Evolutionary conservation across 2,888 invertebrate genomes (phyloP).

Genomic region (Ichneumoninae sp.): DNA sequence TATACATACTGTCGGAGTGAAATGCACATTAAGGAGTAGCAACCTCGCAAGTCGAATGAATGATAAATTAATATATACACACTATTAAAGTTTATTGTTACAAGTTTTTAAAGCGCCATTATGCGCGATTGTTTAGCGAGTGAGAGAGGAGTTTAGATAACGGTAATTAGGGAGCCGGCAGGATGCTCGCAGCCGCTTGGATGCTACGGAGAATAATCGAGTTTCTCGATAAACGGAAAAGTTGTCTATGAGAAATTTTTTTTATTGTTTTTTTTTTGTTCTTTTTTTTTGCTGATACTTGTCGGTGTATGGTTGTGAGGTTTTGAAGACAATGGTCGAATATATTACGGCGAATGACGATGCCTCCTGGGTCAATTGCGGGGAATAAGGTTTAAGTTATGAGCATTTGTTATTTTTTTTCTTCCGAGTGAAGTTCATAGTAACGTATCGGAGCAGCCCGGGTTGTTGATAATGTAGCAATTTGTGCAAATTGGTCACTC

Average conservation of each 20-base stretch:
- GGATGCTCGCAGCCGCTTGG: constrained; percentile 50
- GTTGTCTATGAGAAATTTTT: constrained; percentile 44
- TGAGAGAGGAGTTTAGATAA: constrained; percentile 59
- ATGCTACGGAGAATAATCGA: neutral
- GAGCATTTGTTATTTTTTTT: neutral
- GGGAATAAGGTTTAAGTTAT: neutral
- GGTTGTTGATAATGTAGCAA: neutral
- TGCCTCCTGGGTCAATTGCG: neutral
- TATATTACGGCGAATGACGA: neutral
- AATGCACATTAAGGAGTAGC: constrained; percentile 42
- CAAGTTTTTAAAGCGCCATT: constrained; percentile 44
- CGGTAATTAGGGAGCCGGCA: constrained; percentile 56
- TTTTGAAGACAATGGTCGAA: neutral
- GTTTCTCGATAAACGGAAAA: constrained; percentile 48
- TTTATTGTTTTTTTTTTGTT: neutral
- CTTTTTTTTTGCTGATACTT: neutral
- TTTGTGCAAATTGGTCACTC: neutral
- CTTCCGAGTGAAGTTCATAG: neutral
- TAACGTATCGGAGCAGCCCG: neutral
- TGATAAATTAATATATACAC: constrained; percentile 52
- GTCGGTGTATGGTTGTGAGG: neutral
- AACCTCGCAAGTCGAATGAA: constrained; percentile 41
- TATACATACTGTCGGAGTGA: neutral
- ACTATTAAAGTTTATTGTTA: constrained; percentile 42
- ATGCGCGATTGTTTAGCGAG: constrained; percentile 52